These are phyloP conservation scores for Dilophus febrilis DNA, from an alignment of 2,888 invertebrate species.

Conservation along the genomic window DNA sequence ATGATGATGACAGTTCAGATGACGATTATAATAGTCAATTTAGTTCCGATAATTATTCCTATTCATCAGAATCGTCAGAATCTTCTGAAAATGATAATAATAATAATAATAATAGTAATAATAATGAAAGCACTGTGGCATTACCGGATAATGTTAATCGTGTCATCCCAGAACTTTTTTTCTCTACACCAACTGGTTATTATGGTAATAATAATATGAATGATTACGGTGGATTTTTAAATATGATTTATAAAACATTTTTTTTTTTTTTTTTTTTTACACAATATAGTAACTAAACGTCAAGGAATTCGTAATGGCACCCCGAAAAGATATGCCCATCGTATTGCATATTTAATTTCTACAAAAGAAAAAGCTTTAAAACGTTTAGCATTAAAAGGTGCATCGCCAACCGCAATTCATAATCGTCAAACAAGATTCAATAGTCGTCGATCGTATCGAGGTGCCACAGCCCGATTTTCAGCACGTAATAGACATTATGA, in stretches of 20 bases:
- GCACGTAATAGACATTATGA: no score
- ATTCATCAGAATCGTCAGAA: conserved; percentile 21
- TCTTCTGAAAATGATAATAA: not conserved
- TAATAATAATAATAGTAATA: no score
- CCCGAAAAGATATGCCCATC: conserved; percentile 44
- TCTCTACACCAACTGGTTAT: no score
- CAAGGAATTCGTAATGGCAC: conserved; percentile 8
- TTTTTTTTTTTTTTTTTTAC: not conserved
- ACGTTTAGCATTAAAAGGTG: conserved; percentile 41
- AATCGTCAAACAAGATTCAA: no score
- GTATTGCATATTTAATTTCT: conserved; percentile 55
- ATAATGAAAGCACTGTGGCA: no score
- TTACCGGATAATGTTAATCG: no score
- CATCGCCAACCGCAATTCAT: conserved; percentile 20
- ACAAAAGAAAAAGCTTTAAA: conserved; percentile 49
- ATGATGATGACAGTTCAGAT: conserved; percentile 31
- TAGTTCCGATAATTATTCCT: conserved; percentile 16
- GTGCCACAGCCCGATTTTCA: no score
- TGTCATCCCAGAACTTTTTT: no score
- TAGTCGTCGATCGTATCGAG: no score
- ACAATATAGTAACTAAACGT: not conserved
- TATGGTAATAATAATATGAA: no score
- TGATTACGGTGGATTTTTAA: no score
- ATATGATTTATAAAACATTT: no score
- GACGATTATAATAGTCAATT: conserved; percentile 13